A percentile compares a stretch with the other conserved stretches of the same genome.
Evolutionary conservation across 1,140 invertebrate genomes (phyloP).

Genomic region (Luehdorfia chinensis): DNA sequence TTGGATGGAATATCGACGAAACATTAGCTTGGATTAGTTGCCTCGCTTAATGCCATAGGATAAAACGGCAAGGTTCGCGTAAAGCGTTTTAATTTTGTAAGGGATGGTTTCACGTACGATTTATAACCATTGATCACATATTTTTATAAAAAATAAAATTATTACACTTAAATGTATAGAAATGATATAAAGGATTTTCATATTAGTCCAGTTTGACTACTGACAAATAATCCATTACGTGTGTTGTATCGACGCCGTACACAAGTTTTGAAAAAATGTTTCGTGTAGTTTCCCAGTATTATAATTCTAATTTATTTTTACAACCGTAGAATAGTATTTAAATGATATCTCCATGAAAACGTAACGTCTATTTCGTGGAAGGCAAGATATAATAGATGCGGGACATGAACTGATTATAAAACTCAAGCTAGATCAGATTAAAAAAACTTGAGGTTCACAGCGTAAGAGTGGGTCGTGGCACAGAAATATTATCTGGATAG

Average conservation of each 20-base stretch:
- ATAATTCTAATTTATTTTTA: background rate
- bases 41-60: slow-evolving; percentile 24
- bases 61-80: slow-evolving; percentile 22
- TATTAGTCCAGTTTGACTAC: too few relatives aligned
- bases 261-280: background rate
- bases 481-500: slow-evolving; percentile 6
- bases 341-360: background rate
- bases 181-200: too few relatives aligned
- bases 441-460: slow-evolving; percentile 7
- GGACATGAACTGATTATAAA: slow-evolving; percentile 13
- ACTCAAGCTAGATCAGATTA: slow-evolving; percentile 15
- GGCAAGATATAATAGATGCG: background rate
- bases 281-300: background rate
- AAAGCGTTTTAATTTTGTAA: slow-evolving; percentile 14
- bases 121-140: too few relatives aligned
- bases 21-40: slow-evolving; percentile 28
- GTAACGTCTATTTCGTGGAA: slow-evolving; percentile 10
- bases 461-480: slow-evolving; percentile 10
- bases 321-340: background rate
- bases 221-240: too few relatives aligned
- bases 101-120: too few relatives aligned
- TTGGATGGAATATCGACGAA: slow-evolving; percentile 49
- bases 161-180: too few relatives aligned
- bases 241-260: too few relatives aligned
- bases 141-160: too few relatives aligned